Conservation (phyloP, 2,113 vertebrate genomes). For the Protobothrops flavoviridis region DNA sequence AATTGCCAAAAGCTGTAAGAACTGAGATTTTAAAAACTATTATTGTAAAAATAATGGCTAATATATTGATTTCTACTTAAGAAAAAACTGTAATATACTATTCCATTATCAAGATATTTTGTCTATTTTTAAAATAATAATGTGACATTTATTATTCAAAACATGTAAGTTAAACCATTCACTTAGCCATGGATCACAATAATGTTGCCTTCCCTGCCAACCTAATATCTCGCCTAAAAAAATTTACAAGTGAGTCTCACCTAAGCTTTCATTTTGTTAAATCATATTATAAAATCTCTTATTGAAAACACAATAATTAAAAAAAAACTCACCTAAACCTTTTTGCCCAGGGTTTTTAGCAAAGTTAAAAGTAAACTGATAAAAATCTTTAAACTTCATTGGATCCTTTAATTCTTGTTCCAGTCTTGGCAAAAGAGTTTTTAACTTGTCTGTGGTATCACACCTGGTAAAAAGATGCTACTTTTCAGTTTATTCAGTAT, state of each 20-base stretch:
- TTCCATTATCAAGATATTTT: not conserved
- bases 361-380: slow-evolving; percentile 97
- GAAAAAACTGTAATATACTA: not conserved
- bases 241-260: too few relatives aligned
- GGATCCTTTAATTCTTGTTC: slow-evolving; percentile 94
- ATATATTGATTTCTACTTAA: not conserved
- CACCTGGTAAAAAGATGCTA: slow-evolving; percentile 75
- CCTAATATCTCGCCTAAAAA: not conserved
- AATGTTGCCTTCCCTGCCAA: not conserved
- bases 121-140: not conserved
- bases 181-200: not conserved
- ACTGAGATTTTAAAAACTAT: not conserved
- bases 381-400: slow-evolving; percentile 93
- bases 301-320: not conserved
- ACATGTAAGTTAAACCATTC: not conserved
- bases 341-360: slow-evolving; percentile 96
- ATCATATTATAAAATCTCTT: not conserved
- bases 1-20: not conserved
- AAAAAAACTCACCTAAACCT: slow-evolving; percentile 83
- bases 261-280: not conserved
- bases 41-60: not conserved
- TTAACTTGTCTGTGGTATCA: slow-evolving; percentile 90
- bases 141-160: not conserved
- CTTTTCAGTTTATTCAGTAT: slow-evolving; percentile 6
- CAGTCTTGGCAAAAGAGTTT: slow-evolving; percentile 84